Base-by-base conservation (phyloP, 2,797 vertebrate genomes). In the Acanthurus lineatus region DNA sequence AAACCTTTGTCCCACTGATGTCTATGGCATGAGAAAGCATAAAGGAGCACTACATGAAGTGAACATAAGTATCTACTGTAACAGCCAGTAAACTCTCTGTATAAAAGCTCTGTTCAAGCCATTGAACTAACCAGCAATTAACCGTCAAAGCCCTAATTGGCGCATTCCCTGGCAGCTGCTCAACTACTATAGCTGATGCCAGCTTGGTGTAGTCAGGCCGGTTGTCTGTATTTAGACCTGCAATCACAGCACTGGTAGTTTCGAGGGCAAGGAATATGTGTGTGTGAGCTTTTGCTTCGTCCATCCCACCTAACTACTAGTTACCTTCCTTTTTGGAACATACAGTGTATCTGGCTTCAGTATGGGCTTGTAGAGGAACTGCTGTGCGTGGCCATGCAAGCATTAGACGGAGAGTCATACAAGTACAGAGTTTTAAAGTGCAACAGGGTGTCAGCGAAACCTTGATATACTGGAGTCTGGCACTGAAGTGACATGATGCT, bases 121-220 rank as follows among this genome's bases (percentile, higher is more conserved):
- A 63, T 15, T 20, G 51, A 75, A 70, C 72, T 6, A 91, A 88
- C 85, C 79, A 70, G 71, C 75, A 91, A 89, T 91, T 87, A 87
- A 84, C 64, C 63, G 61, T 63, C 73, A 79, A 82, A 83, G 62
- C 83, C 77, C 58, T 83, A 84, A 89, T 87, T 88, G 85, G 77
- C 85, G 86, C 85, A 89, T 92, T 87, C 78, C 67, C 81, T 87
- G 78, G 89, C 81, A 81, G 73, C 80, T 74, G 76, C 83, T 84
- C 84, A 76, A 68, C 56, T 56, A 60, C 22, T 19, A 68, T 6
- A 48, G 59, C 81, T 32, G 73, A 7, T 83, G 82, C 81, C 85
- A 88, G 86, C 72, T 71, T 71, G 42, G 28, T 73, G 76, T 19
- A 40, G 47, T 10, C 6, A 60, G 65, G 78, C 79, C 20, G 61